Evolutionary conservation across 1,140 invertebrate species (phyloP).

Genomic region (Drosophila equinoxialis): DNA sequence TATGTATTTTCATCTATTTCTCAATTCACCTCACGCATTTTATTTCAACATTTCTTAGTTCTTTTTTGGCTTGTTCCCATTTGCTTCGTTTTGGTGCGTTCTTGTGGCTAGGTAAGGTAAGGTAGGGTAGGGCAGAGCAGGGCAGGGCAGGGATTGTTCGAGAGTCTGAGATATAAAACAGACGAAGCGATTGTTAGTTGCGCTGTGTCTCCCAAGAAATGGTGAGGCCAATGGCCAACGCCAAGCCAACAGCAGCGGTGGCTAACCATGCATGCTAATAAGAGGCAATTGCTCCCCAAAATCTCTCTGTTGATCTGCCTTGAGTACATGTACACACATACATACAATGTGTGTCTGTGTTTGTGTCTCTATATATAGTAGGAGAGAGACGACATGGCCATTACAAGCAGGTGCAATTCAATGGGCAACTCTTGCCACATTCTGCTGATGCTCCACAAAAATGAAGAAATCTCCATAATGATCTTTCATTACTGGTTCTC

Average conservation of each 20-base stretch:
- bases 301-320: conserved; percentile 9
- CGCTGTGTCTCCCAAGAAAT: conserved; percentile 11
- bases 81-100: conserved; percentile 18
- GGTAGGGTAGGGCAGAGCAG: neutral
- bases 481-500: too few species aligned
- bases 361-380: neutral
- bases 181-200: conserved; percentile 10
- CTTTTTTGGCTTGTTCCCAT: conserved; percentile 44
- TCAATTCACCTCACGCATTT: conserved; percentile 53
- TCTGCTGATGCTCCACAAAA: neutral
- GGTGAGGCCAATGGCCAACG: conserved; percentile 48
- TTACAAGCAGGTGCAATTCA: conserved; percentile 4
- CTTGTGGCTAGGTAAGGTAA: neutral
- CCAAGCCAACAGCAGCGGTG: conserved; percentile 17
- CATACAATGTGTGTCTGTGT: neutral
- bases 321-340: neutral
- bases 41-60: conserved; percentile 31
- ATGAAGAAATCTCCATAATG: too few species aligned
- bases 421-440: neutral
- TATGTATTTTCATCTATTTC: neutral
- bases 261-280: conserved; percentile 57
- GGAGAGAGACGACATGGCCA: neutral
- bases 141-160: neutral
- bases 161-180: conserved; percentile 23
- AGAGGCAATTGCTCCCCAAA: conserved; percentile 46